Evolutionary conservation across 2,888 invertebrate genomes (phyloP), one percentile per base, ranked within the genome.

Genomic region (Trissolcus japonicus): DNA sequence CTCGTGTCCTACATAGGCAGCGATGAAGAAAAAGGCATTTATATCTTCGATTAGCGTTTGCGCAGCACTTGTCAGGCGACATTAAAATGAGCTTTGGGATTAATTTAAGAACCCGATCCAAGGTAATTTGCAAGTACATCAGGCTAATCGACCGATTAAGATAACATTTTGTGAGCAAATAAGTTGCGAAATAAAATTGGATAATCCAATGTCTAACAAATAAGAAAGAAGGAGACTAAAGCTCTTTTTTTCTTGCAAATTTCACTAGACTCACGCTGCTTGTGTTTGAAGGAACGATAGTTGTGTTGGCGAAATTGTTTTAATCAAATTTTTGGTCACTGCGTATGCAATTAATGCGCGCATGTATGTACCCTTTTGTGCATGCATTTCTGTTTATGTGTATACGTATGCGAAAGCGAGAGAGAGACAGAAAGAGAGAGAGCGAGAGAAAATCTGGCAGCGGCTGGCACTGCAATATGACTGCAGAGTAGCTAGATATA

Each of bases 391-490:
- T 53, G 21, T 62, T 56, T 57, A 21, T 35, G 43, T 66, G 29
- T 16, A n/a, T n/a, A 56, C 51, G 53, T 53, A 62, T 41, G 53
- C 40, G 57, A 29, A 56, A 1, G 25, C 25, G 25, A 25, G 25
- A 25, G 25, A 53, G 59, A 41, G 74, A 74, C 69, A 71, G 74
- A 74, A 4, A 29, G 62, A 0, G 40, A 55, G 73, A 60, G 67
- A 25, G 29, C 59, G 59, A 41, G 74, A 74, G 74, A 71, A 76
- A 74, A 74, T 71, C 71, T 76, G 74, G 73, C 73, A 79, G 68
- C 76, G 76, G 68, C 72, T 77, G 71, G 76, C 62, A 77, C 68
- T 74, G 76, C 71, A 77, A 79, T 76, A 68, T 77, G 74, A 71
- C 76, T 77, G 79, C 74, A 76, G 79, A 76, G 71, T 57, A 69